These are phyloP conservation scores for Oryzias celebensis DNA, from an alignment of 2,113 vertebrate genomes.

Conservation along the genomic window DNA sequence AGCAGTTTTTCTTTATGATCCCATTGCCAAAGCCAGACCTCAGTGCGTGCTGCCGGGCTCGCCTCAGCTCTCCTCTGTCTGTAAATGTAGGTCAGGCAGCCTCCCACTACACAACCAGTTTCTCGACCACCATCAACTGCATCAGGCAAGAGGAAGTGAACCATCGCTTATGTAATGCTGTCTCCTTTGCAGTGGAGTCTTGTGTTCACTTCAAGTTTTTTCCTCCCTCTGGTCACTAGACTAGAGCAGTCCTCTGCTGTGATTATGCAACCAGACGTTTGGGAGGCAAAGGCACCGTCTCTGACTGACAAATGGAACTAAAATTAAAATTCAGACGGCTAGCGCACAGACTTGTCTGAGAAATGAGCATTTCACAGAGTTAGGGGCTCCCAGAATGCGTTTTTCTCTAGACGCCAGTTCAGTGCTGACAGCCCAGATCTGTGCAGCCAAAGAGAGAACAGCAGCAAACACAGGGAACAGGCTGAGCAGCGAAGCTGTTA, in stretches of 20 bases:
- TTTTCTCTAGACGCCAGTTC: not conserved
- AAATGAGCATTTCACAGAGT: not conserved
- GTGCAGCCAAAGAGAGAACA: not conserved
- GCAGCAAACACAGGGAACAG: slow-evolving; percentile 25
- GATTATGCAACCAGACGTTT: slow-evolving; percentile 62
- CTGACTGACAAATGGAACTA: slow-evolving; percentile 48
- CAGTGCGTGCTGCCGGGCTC: slow-evolving; percentile 7
- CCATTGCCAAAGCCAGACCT: not conserved
- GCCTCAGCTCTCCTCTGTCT: not conserved
- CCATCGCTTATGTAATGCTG: slow-evolving; percentile 52
- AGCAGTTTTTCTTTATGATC: slow-evolving; percentile 4
- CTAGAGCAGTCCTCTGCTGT: slow-evolving; percentile 42
- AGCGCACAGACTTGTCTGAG: slow-evolving; percentile 12
- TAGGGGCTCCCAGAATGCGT: not conserved
- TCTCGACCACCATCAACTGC: slow-evolving; percentile 52
- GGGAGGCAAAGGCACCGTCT: slow-evolving; percentile 25
- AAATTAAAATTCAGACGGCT: slow-evolving; percentile 49
- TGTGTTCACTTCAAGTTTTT: slow-evolving; percentile 23
- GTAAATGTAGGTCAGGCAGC: slow-evolving; percentile 27
- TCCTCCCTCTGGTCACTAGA: slow-evolving; percentile 43
- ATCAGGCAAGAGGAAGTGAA: slow-evolving; percentile 58
- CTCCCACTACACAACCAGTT: slow-evolving; percentile 46
- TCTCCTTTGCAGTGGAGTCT: slow-evolving; percentile 28
- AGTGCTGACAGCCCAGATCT: slow-evolving; percentile 11
- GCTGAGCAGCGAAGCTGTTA: slow-evolving; percentile 31